A percentile compares a stretch with the other conserved stretches of the same genome.
Conservation (phyloP, 2,888 invertebrate species). For the Orthosia gracilis region DNA sequence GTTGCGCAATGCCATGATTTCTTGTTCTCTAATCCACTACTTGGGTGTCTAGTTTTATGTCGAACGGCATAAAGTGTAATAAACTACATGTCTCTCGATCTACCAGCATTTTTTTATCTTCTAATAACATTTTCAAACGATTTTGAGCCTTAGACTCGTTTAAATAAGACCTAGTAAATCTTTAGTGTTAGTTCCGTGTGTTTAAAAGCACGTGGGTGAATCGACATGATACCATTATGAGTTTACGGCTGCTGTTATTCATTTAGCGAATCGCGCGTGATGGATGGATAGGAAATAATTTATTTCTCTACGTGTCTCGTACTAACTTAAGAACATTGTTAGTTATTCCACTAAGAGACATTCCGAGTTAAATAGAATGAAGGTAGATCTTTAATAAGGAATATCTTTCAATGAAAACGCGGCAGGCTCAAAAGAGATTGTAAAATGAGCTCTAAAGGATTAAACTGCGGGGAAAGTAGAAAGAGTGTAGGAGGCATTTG, state of each 20-base stretch:
- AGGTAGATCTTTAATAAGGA: background rate
- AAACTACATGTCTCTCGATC: slow-evolving; percentile 79
- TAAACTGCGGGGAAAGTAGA: too few relatives aligned
- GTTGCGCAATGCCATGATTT: slow-evolving; percentile 83
- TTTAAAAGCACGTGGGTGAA: slow-evolving; percentile 84
- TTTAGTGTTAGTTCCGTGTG: slow-evolving; percentile 25
- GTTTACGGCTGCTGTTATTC: slow-evolving; percentile 86
- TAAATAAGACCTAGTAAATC: slow-evolving; percentile 55
- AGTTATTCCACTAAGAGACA: slow-evolving; percentile 8
- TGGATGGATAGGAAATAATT: slow-evolving; percentile 78
- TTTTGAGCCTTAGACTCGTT: slow-evolving; percentile 69
- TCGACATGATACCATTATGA: slow-evolving; percentile 79
- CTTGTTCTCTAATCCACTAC: slow-evolving; percentile 85
- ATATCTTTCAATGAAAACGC: background rate
- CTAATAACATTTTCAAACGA: slow-evolving; percentile 31
- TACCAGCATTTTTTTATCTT: slow-evolving; percentile 59
- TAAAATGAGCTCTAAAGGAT: too few relatives aligned
- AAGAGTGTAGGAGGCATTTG: too few relatives aligned
- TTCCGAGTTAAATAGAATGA: background rate
- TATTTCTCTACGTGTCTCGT: slow-evolving; percentile 61
- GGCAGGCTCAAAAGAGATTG: too few relatives aligned
- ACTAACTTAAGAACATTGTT: slow-evolving; percentile 14
- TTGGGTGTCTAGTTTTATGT: slow-evolving; percentile 90
- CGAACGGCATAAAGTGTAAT: slow-evolving; percentile 82
- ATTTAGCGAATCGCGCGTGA: slow-evolving; percentile 85